Percentiles rank a stretch among this genome's conserved stretches.
These are phyloP conservation scores for Paraplagusia blochii DNA, from an alignment of 2,113 vertebrate species.

Conservation along the genomic window DNA sequence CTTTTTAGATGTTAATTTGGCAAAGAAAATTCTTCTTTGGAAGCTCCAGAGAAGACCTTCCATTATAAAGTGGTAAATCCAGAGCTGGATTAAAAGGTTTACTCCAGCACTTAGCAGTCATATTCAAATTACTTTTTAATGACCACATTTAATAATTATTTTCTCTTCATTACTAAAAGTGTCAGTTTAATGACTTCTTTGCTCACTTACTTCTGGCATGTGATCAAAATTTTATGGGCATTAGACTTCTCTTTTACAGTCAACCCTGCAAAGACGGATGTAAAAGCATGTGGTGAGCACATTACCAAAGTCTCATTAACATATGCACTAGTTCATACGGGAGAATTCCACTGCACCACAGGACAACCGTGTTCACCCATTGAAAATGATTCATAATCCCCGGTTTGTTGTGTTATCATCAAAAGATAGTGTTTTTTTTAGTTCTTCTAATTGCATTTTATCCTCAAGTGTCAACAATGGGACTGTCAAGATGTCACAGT, in stretches of 20 bases:
- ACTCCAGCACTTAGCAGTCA: constrained; percentile 12
- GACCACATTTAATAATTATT: constrained; percentile 1
- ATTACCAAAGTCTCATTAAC: constrained; percentile 58
- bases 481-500: too few relatives aligned
- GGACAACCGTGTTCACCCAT: constrained; percentile 12
- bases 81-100: constrained; percentile 34
- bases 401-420: constrained; percentile 4
- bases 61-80: too few relatives aligned
- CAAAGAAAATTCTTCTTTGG: too few relatives aligned
- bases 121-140: constrained; percentile 6
- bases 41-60: too few relatives aligned
- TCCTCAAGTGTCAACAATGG: too few relatives aligned
- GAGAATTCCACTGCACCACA: constrained; percentile 24
- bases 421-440: too few relatives aligned
- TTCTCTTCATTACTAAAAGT: constrained; percentile 42
- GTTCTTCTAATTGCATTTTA: too few relatives aligned
- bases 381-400: constrained; percentile 16
- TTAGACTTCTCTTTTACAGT: constrained; percentile 60
- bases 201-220: constrained; percentile 32
- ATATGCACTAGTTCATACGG: constrained; percentile 48
- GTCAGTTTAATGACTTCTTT: constrained; percentile 49
- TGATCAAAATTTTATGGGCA: constrained; percentile 50
- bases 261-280: constrained; percentile 34
- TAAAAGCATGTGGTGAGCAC: constrained; percentile 52
- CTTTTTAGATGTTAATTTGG: too few relatives aligned